These are phyloP conservation scores for Drosophila watanabei DNA, from an alignment of 1,140 invertebrate species.

Conservation along the genomic window DNA sequence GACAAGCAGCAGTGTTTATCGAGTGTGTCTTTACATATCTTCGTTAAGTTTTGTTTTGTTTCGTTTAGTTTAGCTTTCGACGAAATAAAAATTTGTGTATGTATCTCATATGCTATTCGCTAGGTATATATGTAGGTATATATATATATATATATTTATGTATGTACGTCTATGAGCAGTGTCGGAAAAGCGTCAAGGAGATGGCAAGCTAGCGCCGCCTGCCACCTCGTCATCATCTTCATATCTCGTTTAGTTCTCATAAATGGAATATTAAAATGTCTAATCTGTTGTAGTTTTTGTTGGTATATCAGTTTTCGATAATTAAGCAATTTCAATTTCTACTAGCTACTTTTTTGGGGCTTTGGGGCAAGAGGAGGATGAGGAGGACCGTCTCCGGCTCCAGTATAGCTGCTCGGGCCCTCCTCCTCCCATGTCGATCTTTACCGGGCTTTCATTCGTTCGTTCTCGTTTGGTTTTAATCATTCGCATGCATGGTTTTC, in stretches of 20 bases:
- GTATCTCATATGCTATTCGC: constrained; percentile 47
- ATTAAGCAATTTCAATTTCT: constrained; percentile 82
- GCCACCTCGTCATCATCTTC: constrained; percentile 26
- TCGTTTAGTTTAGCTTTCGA: constrained; percentile 27
- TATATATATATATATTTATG: constrained; percentile 48
- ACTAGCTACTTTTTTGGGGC: constrained; percentile 73
- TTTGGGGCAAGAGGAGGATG: background rate
- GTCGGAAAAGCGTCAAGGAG: constrained; percentile 77
- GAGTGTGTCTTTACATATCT: constrained; percentile 73
- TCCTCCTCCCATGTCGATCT: background rate
- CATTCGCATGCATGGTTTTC: constrained; percentile 14
- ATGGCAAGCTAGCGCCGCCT: constrained; percentile 60
- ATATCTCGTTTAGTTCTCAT: constrained; percentile 51
- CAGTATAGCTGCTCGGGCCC: constrained; percentile 1
- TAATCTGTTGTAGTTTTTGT: constrained; percentile 44
- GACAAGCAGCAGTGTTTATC: constrained; percentile 29
- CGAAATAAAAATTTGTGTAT: constrained; percentile 53
- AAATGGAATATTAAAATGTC: constrained; percentile 76
- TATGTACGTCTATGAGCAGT: constrained; percentile 69
- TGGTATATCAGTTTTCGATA: constrained; percentile 25
- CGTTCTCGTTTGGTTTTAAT: constrained; percentile 5
- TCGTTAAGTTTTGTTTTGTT: constrained; percentile 31
- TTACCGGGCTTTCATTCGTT: constrained; percentile 8
- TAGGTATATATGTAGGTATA: constrained; percentile 50
- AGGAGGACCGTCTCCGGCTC: background rate